A percentile compares a stretch with the other conserved stretches of the same genome.
These are phyloP conservation scores for Drosophila infuscata DNA, from an alignment of 2,888 invertebrate species.

Conservation along the genomic window DNA sequence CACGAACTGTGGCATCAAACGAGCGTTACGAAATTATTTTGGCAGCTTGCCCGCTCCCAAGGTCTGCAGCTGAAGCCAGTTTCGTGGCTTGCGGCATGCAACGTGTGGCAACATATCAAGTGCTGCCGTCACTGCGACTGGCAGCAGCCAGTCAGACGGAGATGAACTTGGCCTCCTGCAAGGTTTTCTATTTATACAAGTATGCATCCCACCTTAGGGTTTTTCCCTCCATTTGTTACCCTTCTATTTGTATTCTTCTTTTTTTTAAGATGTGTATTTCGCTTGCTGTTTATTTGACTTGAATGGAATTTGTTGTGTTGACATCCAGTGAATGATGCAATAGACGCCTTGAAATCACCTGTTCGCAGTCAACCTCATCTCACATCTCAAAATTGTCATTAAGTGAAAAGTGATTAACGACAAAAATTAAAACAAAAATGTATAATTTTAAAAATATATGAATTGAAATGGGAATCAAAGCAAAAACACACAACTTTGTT, in stretches of 20 bases:
- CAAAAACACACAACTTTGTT: neutral
- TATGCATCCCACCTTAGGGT: neutral
- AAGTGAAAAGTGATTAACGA: neutral
- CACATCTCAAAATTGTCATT: neutral
- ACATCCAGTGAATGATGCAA: neutral
- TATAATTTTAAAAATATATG: neutral
- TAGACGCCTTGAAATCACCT: neutral
- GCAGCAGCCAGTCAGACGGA: constrained; percentile 23
- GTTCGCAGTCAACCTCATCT: neutral
- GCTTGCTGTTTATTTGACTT: neutral
- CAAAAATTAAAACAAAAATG: neutral
- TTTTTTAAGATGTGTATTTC: neutral
- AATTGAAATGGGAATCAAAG: neutral
- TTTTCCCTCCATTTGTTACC: neutral
- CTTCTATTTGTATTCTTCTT: neutral
- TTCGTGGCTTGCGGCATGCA: constrained; percentile 30
- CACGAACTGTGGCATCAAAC: constrained; percentile 32
- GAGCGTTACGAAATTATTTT: constrained; percentile 69
- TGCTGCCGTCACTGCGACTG: constrained; percentile 14
- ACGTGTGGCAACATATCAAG: constrained; percentile 9
- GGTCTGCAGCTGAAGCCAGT: constrained; percentile 43
- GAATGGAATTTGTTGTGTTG: neutral
- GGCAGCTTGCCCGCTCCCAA: constrained; percentile 64
- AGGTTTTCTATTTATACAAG: neutral
- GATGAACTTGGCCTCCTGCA: neutral